Evolutionary conservation across 2,888 invertebrate species (phyloP).

Genomic region (Drosophila demipolita): DNA sequence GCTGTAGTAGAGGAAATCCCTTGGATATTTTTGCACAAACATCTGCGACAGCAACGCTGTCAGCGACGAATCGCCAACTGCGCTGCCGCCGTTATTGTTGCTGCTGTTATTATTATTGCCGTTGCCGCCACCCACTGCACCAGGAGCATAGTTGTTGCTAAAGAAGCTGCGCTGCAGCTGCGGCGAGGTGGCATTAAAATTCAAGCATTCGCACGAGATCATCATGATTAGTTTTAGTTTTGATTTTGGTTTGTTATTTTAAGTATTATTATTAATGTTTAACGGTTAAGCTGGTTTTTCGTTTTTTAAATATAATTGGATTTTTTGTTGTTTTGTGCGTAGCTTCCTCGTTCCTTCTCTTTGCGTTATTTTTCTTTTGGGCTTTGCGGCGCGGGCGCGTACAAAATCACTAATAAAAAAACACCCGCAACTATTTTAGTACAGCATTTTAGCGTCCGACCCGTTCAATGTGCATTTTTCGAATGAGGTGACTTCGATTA

Average conservation of each 20-base stretch:
- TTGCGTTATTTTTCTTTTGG: slow-evolving; percentile 33
- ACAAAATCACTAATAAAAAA: slow-evolving; percentile 55
- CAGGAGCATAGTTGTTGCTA: not conserved
- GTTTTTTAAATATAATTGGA: slow-evolving; percentile 22
- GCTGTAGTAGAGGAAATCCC: slow-evolving; percentile 72
- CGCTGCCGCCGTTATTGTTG: slow-evolving; percentile 2
- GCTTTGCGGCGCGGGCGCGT: slow-evolving; percentile 61
- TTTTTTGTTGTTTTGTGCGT: slow-evolving; percentile 44
- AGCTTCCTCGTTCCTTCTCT: slow-evolving; percentile 59
- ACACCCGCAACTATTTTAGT: slow-evolving; percentile 45
- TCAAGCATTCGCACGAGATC: slow-evolving; percentile 91
- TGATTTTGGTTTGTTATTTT: slow-evolving; percentile 25
- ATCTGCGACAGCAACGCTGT: slow-evolving; percentile 59
- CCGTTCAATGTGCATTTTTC: slow-evolving; percentile 51
- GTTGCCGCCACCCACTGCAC: slow-evolving; percentile 22
- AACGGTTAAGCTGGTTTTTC: slow-evolving; percentile 29
- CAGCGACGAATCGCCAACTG: slow-evolving; percentile 40
- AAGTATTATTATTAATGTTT: slow-evolving; percentile 19
- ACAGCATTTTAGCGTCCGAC: slow-evolving; percentile 42
- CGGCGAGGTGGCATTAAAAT: slow-evolving; percentile 84
- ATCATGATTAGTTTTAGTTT: slow-evolving; percentile 71
- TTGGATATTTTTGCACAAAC: slow-evolving; percentile 71
- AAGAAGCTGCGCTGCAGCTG: slow-evolving; percentile 49
- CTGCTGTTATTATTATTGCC: slow-evolving; percentile 33
- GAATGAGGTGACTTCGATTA: slow-evolving; percentile 47